Evolutionary conservation across 2,113 vertebrate species (phyloP), one percentile per base, ranked within the genome.

Genomic region (Semnornis frantzii): DNA sequence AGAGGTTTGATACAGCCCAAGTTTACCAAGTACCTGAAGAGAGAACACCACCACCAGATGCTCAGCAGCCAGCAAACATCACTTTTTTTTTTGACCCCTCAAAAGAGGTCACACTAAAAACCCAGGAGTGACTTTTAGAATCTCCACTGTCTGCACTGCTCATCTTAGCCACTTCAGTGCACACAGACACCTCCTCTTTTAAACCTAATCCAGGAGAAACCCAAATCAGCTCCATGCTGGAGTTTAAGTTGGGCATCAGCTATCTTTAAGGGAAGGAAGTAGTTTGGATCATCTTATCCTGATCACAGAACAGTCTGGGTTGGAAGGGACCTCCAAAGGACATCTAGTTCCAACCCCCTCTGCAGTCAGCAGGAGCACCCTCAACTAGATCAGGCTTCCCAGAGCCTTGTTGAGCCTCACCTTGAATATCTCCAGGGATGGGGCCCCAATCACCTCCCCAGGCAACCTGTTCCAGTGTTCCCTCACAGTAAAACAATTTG

Each of bases 1-100:
- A 99, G 97, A 8, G 99, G 99, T 70, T 99, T 99, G 95, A 99
- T 99, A 78, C 99, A 99, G 77, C 99, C 99, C 97, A 99, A 92
- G 93, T 99, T 99, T 39, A 99, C 99, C 92, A 99, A 96, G 93
- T 99, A 99, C 85, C 99, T 99, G 88, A 21, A 42, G 65, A 66
- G 82, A 77, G 50, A 85, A 30, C 25, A 77, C 42, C 87, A 33
- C 15, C 20, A 31, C 24, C 48, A 19, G 59, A 8, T 30, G 1
- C 5, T 15, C 46, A 44, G 63, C 44, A 42, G 20, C 31, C 28
- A 78, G 44, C 33, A 25, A 58, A 30, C 57, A 23, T 17, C 64
- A 19, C 42, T 31, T 50, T 52, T 52, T 12, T 13, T 50, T 24
- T 50, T 21, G 20, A 21, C 50, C 23, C 50, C 50, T 52, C 50